These are phyloP conservation scores for Drosophila macrospina DNA, from an alignment of 2,888 invertebrate genomes.

Conservation along the genomic window DNA sequence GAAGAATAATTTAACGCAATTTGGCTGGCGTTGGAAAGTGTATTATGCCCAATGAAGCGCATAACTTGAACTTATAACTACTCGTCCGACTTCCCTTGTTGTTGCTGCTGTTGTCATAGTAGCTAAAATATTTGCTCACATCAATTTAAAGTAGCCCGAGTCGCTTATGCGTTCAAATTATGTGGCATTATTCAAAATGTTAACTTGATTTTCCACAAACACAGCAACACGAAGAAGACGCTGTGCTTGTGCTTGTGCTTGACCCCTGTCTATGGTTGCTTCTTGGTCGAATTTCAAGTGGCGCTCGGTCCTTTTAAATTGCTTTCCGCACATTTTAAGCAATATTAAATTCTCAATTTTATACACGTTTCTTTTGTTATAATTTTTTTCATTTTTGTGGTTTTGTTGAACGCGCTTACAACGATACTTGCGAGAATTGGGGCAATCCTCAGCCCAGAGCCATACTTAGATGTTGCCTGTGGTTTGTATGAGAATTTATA, in stretches of 20 bases:
- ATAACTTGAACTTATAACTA: conserved; percentile 33
- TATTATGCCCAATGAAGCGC: conserved; percentile 23
- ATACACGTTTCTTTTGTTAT: conserved; percentile 36
- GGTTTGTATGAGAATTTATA: conserved; percentile 66
- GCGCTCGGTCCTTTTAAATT: conserved; percentile 18
- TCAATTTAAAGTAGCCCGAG: conserved; percentile 58
- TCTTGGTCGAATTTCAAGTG: conserved; percentile 23
- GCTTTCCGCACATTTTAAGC: conserved; percentile 35
- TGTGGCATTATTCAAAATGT: conserved; percentile 73
- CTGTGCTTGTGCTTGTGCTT: conserved; percentile 12
- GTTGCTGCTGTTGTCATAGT: conserved; percentile 18
- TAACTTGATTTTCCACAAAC: conserved; percentile 63
- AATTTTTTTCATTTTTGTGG: conserved; percentile 1
- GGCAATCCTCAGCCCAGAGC: background rate
- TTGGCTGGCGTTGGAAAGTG: conserved; percentile 35
- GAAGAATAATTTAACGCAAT: conserved; percentile 47
- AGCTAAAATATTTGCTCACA: conserved; percentile 56
- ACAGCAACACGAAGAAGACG: conserved; percentile 3
- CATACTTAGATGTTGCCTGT: conserved; percentile 38
- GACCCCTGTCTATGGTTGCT: conserved; percentile 7
- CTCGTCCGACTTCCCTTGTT: background rate
- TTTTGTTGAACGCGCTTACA: conserved; percentile 13
- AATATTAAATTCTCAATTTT: conserved; percentile 63
- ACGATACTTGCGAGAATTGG: conserved; percentile 31
- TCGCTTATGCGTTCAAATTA: conserved; percentile 73